Evolutionary conservation across 2,888 invertebrate genomes (phyloP).

Genomic region (Drosophila affinis): DNA sequence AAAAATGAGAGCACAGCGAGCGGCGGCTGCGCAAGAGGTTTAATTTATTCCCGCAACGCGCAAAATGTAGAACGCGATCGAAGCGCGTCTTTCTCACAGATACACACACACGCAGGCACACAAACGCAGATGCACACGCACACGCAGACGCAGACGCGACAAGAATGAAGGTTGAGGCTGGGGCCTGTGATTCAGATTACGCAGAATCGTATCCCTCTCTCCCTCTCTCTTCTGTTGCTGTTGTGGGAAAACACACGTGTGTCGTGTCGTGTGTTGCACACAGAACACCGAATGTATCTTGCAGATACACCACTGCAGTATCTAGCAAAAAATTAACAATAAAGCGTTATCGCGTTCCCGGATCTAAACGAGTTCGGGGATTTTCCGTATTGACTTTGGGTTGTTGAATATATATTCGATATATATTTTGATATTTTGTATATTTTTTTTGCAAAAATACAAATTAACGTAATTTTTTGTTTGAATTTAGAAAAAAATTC

Average conservation of each 20-base stretch:
- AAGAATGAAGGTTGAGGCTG: slow-evolving; percentile 32
- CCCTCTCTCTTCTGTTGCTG: neutral
- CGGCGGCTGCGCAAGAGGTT: slow-evolving; percentile 19
- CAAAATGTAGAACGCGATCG: slow-evolving; percentile 56
- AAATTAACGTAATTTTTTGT: neutral
- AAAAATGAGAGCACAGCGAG: slow-evolving; percentile 21
- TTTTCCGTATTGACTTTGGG: neutral
- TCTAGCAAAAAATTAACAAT: slow-evolving; percentile 40
- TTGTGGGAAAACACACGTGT: slow-evolving; percentile 38
- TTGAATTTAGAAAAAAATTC: neutral
- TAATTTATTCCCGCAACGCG: slow-evolving; percentile 42
- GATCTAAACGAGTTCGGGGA: slow-evolving; percentile 20
- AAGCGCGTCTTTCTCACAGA: slow-evolving; percentile 49
- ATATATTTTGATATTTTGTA: neutral
- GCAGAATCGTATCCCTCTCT: slow-evolving; percentile 24
- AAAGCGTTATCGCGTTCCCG: slow-evolving; percentile 56
- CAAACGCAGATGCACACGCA: slow-evolving; percentile 4
- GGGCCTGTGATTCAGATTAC: slow-evolving; percentile 35
- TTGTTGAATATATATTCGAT: too few species aligned
- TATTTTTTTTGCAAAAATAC: neutral
- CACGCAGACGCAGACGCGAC: slow-evolving; percentile 15
- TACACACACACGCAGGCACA: neutral
- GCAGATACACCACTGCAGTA: slow-evolving; percentile 58
- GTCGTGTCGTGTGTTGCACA: too few species aligned
- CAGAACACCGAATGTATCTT: slow-evolving; percentile 53